Base-by-base conservation (phyloP, 2,797 vertebrate species). In the Anas bahamensis region DNA sequence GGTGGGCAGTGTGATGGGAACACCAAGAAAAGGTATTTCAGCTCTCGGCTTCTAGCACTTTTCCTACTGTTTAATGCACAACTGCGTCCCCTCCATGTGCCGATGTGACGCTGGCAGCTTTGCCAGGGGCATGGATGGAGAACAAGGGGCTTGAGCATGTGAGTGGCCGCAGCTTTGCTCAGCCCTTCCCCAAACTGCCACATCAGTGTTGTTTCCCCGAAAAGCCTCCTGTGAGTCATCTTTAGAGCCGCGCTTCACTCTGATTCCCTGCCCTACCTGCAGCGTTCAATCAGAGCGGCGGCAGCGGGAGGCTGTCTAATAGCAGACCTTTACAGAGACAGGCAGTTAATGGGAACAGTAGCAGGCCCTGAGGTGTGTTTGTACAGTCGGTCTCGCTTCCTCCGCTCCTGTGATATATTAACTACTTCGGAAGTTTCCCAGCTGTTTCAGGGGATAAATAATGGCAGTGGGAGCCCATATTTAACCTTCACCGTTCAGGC, bases 361-460 rank as follows among this genome's bases (percentile, higher is more conserved):
- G 97, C 97, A 85, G 86, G 66, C 96, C 98, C 97, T 3, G 91
- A 97, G 97, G 96, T 97, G 94, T 98, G 97, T 98, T 98, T 97
- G 77, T 96, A 84, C 37, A 97, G 96, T 93, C 81, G 42, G 79
- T 94, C 94, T 97, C 4, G 9, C 92, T 97, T 96, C 94, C 96
- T 96, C 94, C 8, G 4, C 79, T 92, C 91, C 94, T 81, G 90
- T 98, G 98, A 98, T 98, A 94, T 96, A 98, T 98, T 97, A 98
- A 98, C 97, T 97, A 44, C 96, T 97, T 91, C 5, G 23, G 95
- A 98, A 97, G 96, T 95, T 97, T 95, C 97, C 96, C 96, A 96
- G 97, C 97, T 97, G 96, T 97, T 98, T 80, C 96, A 60, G 56
- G 86, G 94, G 88, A 97, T 98, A 96, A 98, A 96, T 98, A 97